phyloP scores from a whole-genome alignment of 2,888 invertebrate species.

The Drosophila antonietae region DNA sequence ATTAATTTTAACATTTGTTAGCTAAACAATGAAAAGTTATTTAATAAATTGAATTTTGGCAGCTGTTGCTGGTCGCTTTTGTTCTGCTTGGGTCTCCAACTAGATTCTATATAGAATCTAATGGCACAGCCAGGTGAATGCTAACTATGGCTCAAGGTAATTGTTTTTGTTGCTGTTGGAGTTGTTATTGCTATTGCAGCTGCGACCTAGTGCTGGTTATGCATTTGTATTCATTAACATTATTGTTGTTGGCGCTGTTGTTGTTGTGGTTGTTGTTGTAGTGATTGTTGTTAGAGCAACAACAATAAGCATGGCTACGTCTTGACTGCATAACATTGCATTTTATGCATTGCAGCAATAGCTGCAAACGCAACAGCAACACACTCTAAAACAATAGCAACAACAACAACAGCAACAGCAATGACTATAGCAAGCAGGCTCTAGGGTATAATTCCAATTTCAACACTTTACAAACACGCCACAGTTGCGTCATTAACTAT shows the following conservation, averaged over 20 bases:
- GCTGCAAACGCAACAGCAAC: slow-evolving; percentile 25
- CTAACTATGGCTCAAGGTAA: slow-evolving; percentile 42
- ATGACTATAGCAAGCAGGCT: slow-evolving; percentile 40
- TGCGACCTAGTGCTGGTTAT: slow-evolving; percentile 27
- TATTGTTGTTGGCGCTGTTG: slow-evolving; percentile 46
- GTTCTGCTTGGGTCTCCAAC: neutral
- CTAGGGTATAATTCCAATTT: slow-evolving; percentile 82
- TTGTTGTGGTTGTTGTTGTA: slow-evolving; percentile 31
- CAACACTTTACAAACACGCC: slow-evolving; percentile 79
- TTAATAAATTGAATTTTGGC: slow-evolving; percentile 1
- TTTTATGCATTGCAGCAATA: slow-evolving; percentile 32
- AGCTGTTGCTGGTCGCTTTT: neutral
- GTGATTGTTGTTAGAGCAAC: slow-evolving; percentile 18
- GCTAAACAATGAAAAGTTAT: neutral
- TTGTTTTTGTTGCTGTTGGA: slow-evolving; percentile 43
- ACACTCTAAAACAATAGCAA: slow-evolving; percentile 20
- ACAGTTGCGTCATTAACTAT: slow-evolving; percentile 79
- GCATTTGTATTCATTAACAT: slow-evolving; percentile 60
- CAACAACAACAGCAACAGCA: slow-evolving; percentile 2
- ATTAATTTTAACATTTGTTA: neutral
- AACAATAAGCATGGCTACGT: slow-evolving; percentile 23
- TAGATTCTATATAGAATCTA: neutral
- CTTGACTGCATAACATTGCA: slow-evolving; percentile 33
- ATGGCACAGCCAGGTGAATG: slow-evolving; percentile 19
- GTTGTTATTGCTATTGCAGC: slow-evolving; percentile 13